These are phyloP conservation scores for Daktulosphaira vitifoliae DNA, from an alignment of 1,140 invertebrate genomes.

Conservation along the genomic window DNA sequence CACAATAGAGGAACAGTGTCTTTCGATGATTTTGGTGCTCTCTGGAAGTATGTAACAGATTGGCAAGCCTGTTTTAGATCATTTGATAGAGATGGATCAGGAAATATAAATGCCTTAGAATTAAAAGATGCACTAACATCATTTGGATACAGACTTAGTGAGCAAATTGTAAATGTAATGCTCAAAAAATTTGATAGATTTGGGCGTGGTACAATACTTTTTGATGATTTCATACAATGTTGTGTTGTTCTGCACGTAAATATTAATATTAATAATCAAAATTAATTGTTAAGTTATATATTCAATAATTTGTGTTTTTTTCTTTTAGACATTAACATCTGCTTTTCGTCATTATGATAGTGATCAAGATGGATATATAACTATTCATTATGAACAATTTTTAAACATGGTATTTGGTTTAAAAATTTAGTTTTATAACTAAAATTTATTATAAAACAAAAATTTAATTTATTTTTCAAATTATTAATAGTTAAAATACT, in stretches of 20 bases:
- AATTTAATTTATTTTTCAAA: no score
- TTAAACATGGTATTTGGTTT: conserved; percentile 80
- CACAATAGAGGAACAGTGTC: conserved; percentile 80
- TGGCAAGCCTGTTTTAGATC: conserved; percentile 94
- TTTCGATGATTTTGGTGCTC: conserved; percentile 87
- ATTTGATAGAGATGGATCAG: conserved; percentile 86
- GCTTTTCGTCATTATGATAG: conserved; percentile 84
- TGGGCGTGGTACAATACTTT: conserved; percentile 81
- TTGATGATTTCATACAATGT: conserved; percentile 98
- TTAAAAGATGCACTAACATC: conserved; percentile 78
- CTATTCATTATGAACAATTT: conserved; percentile 96
- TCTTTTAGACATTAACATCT: conserved; percentile 76
- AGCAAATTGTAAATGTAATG: conserved; percentile 69
- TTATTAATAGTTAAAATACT: no score
- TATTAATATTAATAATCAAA: not conserved
- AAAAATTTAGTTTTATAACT: conserved; percentile 58
- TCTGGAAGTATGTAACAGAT: conserved; percentile 98
- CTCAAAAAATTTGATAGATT: conserved; percentile 89
- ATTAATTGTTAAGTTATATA: not conserved
- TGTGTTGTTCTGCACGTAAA: conserved; percentile 88
- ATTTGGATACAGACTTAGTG: conserved; percentile 90
- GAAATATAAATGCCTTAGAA: conserved; percentile 83
- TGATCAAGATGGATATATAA: conserved; percentile 90
- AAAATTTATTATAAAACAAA: no score
- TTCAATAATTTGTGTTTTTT: not conserved